A percentile compares a stretch with the other conserved stretches of the same genome.
Conservation (phyloP, 2,113 vertebrate species). For the Reinhardtius hippoglossoides region DNA sequence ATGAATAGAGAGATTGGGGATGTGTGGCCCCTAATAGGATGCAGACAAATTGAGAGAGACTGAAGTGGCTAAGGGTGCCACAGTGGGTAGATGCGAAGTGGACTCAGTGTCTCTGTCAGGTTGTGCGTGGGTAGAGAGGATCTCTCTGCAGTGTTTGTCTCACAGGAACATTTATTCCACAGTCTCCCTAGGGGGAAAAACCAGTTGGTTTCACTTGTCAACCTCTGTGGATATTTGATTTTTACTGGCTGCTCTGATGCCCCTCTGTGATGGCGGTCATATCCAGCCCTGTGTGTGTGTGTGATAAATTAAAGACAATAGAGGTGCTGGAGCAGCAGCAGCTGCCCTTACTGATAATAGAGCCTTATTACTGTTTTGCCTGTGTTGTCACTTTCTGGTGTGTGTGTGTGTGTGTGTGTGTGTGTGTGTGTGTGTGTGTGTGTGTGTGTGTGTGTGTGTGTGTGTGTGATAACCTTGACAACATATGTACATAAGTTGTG, state of each 20-base stretch:
- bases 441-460: too few species aligned
- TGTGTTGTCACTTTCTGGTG: constrained; percentile 50
- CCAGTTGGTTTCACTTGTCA: neutral
- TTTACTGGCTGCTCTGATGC: neutral
- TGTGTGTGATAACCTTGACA: too few species aligned
- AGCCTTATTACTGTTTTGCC: constrained; percentile 49
- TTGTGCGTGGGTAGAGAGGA: constrained; percentile 73
- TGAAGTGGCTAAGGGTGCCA: constrained; percentile 45
- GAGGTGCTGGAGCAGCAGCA: constrained; percentile 38
- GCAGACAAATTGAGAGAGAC: constrained; percentile 47
- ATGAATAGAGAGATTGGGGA: neutral
- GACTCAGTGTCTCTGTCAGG: constrained; percentile 68
- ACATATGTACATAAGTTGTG: too few species aligned
- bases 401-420: constrained; percentile 27
- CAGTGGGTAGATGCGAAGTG: constrained; percentile 59
- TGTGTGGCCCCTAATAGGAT: constrained; percentile 22
- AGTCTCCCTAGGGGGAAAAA: neutral
- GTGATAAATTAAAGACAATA: constrained; percentile 7
- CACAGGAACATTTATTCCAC: constrained; percentile 69
- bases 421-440: neutral
- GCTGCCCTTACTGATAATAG: constrained; percentile 52
- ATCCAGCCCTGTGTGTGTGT: neutral
- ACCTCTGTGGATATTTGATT: constrained; percentile 6
- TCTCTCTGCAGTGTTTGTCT: constrained; percentile 66
- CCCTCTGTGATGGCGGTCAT: neutral